Evolutionary conservation across 2,113 vertebrate species (phyloP), one percentile per base, ranked within the genome.

Genomic region (Cyanocitta stelleri): DNA sequence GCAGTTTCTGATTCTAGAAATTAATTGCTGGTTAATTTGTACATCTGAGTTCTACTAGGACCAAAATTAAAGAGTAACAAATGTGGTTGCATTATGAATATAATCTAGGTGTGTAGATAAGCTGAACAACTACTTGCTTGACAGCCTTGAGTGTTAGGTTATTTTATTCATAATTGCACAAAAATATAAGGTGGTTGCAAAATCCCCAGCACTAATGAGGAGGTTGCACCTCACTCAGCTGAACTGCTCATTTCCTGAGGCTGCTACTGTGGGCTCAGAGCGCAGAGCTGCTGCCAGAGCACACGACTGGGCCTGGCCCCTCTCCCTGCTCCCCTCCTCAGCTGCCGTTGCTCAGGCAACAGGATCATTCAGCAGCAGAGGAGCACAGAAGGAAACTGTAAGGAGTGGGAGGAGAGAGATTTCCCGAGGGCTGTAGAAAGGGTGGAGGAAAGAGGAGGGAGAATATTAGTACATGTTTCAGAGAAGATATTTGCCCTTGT

Each of bases 321-420:
- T 41, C 33, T 41, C 82, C 52, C 74, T 10, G 46, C 75, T 83
- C 63, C 71, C 39, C 49, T 77, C 46, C 83, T 67, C 68, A 20
- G 29, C 85, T 52, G 74, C 90, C 14, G 90, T 94, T 95, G 92
- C 95, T 96, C 62, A 27, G 92, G 94, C 81, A 87, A 96, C 93
- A 3, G 43, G 49, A 77, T 87, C 74, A 2, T 20, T 95, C 71
- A 26, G 85, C 71, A 24, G 67, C 85, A n/a, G 33, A 16, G 67
- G 46, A 64, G 35, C 55, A 26, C 75, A 72, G 89, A 64, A 59
- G 72, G 85, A 44, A 75, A 48, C 61, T 44, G 73, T 15, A 24
- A 69, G 77, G 83, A 59, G 81, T 82, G 85, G 85, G 78, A 89
- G 81, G 41, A 93, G 85, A 62, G 51, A 91, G 74, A 85, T 91